Base-by-base conservation (phyloP, 2,113 vertebrate species). In the Trochalopteron elliotii region DNA sequence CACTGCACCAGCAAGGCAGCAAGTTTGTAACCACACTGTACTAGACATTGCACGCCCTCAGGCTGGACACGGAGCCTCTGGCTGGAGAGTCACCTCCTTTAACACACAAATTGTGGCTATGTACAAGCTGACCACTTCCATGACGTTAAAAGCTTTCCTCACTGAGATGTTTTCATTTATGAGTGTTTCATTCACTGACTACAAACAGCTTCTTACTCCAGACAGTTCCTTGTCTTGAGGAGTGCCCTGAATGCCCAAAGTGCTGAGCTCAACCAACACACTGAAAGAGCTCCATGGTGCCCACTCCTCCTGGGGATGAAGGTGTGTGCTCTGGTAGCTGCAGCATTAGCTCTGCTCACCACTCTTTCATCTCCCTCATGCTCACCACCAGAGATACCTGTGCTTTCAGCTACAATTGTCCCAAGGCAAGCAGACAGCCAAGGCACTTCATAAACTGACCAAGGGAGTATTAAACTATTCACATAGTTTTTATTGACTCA, bases 141-240 rank as follows among this genome's bases (percentile, higher is more conserved):
- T 37, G 50, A 91, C 0, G 0, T 57, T 69, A 85, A 89, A 93
- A 61, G 81, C 78, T 63, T 84, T 55, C 67, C 55, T 87, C 70
- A 20, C 33, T 2, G 21, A 85, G 63, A 55, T 1, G 0, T 39
- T 59, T 77, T 65, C 42, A 28, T 69, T 91, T 45, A 72, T 28
- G 39, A 79, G 28, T 11, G 28, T 61, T 85, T 92, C 85, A 88
- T 77, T 87, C 90, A 90, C 64, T 63, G 50, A 79, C 71, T 93
- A 76, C 82, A 82, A 83, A 90, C 9, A 74, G 23, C 59, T 77
- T 69, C 79, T 74, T 42, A 88, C 16, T 65, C 78, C 65, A 93
- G 67, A 68, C 61, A 30, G 50, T 5, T 75, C 53, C 82, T 37
- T 30, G 22, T 74, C 60, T 24, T 0, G 0, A 77, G 42, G 25